Base-by-base conservation (phyloP, 1,140 invertebrate species). In the Papilio dardanus region DNA sequence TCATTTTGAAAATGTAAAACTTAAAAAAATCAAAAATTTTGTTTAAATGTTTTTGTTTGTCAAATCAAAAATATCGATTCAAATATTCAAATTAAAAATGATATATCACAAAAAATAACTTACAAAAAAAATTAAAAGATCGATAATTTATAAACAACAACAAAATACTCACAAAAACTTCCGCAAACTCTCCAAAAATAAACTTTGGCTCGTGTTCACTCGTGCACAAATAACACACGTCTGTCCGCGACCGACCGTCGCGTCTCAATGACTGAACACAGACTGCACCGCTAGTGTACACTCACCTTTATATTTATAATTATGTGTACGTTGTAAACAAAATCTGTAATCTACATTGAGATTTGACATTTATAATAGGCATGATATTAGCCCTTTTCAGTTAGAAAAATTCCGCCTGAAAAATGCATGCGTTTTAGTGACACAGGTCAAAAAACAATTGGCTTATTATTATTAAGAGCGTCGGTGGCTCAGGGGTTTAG, bases 301-400 rank as follows among this genome's bases (percentile, higher is more conserved):
- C 31, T 21, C 10, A 21, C 66, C 19, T 40, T 68, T 68, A 68
- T 68, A 68, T 68, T 37, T 58, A 58, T 58, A 28, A 58, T 58
- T 58, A 28, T 58, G 54, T 58, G 24, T 58, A 24, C 54, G 54
- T 58, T 28, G 54, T 58, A 28, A 58, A 58, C 24, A 58, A 58
- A 58, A 58, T 28, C 21, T 58, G 10, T 28, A 12, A 58, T 58
- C 54, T 58, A 28, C 21, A 54, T 24, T 24, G 12, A 3, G 21
- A 6, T 28, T 24, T 10, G 35, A 37, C 12, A 1, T 7, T 12
- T 37, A 37, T 10, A 37, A 16, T 46, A 46, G 7, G 42, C 3
- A 46, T 37, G 35, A n/a, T 5, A 16, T 1, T n/a, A 3, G 14
- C 35, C 8, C 12, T 42, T 46, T 54, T 54, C 19, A 54, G 16